Conservation (phyloP, 2,888 invertebrate species). For the Nebria brevicollis region DNA sequence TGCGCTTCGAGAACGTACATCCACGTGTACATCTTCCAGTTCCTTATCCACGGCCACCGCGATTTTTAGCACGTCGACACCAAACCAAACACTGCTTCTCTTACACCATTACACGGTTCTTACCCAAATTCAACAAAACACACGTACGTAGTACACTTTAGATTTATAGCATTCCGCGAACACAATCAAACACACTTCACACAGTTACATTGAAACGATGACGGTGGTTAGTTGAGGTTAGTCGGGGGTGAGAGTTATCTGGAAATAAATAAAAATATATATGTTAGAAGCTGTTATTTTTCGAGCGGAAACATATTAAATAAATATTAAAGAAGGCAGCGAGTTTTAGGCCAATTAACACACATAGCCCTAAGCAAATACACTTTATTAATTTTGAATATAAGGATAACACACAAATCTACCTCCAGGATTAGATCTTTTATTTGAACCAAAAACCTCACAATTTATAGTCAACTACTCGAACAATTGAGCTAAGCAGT, state of each 20-base stretch:
- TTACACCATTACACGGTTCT: neutral
- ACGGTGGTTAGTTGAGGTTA: neutral
- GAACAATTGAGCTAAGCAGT: too few species aligned
- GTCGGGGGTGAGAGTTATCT: neutral
- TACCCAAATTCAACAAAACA: neutral
- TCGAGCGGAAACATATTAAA: neutral
- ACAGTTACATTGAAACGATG: neutral
- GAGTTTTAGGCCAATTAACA: too few species aligned
- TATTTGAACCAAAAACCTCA: too few species aligned
- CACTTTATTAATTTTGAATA: too few species aligned
- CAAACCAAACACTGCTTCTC: neutral
- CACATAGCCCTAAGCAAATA: too few species aligned
- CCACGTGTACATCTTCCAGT: conserved; percentile 13
- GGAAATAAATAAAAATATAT: neutral
- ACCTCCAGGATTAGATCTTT: too few species aligned
- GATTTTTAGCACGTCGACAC: conserved; percentile 7
- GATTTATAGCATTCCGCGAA: neutral
- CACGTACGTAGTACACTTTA: neutral
- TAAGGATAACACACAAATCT: too few species aligned
- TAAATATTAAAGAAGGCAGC: neutral
- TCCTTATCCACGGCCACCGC: conserved; percentile 12
- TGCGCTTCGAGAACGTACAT: conserved; percentile 12
- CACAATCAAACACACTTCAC: neutral
- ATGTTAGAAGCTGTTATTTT: neutral
- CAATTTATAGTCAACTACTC: too few species aligned